Base-by-base conservation (phyloP, 2,797 vertebrate species). In the Acanthurus leucopareius region DNA sequence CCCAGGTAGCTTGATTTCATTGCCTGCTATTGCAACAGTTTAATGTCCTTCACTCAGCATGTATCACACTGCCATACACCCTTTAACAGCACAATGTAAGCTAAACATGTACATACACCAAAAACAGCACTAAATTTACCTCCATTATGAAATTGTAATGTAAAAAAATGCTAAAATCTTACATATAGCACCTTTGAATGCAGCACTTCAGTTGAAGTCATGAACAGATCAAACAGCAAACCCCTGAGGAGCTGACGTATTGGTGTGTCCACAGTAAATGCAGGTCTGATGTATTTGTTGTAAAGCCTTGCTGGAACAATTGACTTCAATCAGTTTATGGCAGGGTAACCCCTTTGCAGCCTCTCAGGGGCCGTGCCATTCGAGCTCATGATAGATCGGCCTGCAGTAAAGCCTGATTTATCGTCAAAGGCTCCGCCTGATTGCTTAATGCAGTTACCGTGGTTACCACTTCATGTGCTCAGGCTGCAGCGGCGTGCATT, bases 381-480 rank as follows among this genome's bases (percentile, higher is more conserved):
- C 11, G 28, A 32, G 13, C 25, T 28, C 4, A 8, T 28, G 61
- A 76, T 25, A 40, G 28, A 81, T 67, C 51, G 4, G 25, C 42
- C 16, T 8, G 32, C 19, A 60, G 57, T 38, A 49, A 69, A 72
- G 7, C 64, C 53, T 47, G 40, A 74, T 84, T 58, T 67, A 80
- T 57, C n/a, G 0, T 69, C 53, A 16, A 2, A 63, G 57, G n/a
- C 69, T 51, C 51, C 10, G 48, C 7, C 1, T 28, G 25, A 1
- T 63, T 14, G 17, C 63, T 54, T 65, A 53, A 77, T 64, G 61
- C 54, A 74, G 89, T 92, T 88, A 42, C 89, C 83, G 87, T 86
- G 89, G 89, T 76, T 82, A 90, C 90, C 68, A 25, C 11, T 44
- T 74, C 22, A 54, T 14, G 52, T 15, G 22, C 69, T 75, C 57